Evolutionary conservation across 2,888 invertebrate genomes (phyloP), one percentile per base, ranked within the genome.

Genomic region (Scaptomyza polygonia): DNA sequence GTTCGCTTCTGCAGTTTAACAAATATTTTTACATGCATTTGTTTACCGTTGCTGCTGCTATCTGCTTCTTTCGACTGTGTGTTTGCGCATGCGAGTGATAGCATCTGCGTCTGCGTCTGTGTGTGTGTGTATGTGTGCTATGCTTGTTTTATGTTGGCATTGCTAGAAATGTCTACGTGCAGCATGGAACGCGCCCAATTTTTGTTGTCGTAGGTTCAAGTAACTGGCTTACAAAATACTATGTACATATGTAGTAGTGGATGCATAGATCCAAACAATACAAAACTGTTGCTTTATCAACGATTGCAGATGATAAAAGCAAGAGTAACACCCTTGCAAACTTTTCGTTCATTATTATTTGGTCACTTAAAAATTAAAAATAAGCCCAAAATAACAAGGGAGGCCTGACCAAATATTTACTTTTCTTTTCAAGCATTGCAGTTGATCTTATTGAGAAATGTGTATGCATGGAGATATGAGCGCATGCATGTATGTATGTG

Each of bases 81-180:
- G 18, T 30, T 21, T 49, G 34, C 32, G 48, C 34, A 18, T 40
- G 44, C 32, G 36, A 48, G 45, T 27, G 39, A 43, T 14, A 54
- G 52, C 18, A 8, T 42, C 0, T 16, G 8, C 9, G 18, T 34
- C n/a, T 43, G 25, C 55, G 21, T 36, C 36, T 25, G 16, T 59
- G 34, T 12, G 14, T 47, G 48, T 42, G 48, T 49, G 32, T 14
- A 8, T 18, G 4, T 63, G n/a, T n/a, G n/a, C n/a, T n/a, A n/a
- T n/a, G n/a, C n/a, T n/a, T n/a, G n/a, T 9, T 47, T 21, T 48
- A 32, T 44, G 29, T 16, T 75, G 62, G 55, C 52, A 42, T 51
- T 53, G 54, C 40, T 43, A 58, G 72, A 67, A 79, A 55, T 57
- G 86, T 62, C 54, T 83, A 77, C 80, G 86, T 82, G 72, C 71